Base-by-base conservation (phyloP, 2,113 vertebrate species). In the Casuarius casuarius region DNA sequence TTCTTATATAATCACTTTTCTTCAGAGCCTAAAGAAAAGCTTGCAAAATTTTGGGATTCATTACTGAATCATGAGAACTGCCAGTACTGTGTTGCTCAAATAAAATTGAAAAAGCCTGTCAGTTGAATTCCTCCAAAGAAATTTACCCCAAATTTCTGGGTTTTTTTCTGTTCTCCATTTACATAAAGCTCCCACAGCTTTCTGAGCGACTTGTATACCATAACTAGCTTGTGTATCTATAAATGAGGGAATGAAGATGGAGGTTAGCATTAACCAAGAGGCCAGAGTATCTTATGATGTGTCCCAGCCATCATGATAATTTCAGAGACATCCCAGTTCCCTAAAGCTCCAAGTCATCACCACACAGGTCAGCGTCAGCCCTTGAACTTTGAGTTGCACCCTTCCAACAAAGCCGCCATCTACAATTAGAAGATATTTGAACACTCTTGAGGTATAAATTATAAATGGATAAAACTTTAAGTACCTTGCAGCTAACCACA, bases 361-460 rank as follows among this genome's bases (percentile, higher is more conserved):
- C 62, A 29, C 23, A 35, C 4, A 65, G 31, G 51, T 86, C 49
- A 70, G 26, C 58, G 67, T 91, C 75, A 90, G 31, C 67, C 44
- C 66, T 87, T 85, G 63, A 89, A 82, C 29, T 79, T 46, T 25
- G 59, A 49, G 54, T 79, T 83, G 48, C 70, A 88, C 71, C 33
- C 29, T 83, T 94, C 29, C 58, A 91, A 62, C 44, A 76, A 68
- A 90, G 29, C 54, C 29, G 19, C 38, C 8, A 35, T 83, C 54
- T 85, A 42, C 90, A 94, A 87, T 93, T 88, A 93, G 58, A 77
- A 20, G 70, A 51, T 80, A 94, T 46, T 89, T 93, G 77, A 94
- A 84, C 15, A 35, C 87, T 84, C 87, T 38, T 1, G 0, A 59
- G 89, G 77, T 80, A 79, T 61, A 67, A 91, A 89, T 95, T 91